Evolutionary conservation across 1,140 invertebrate genomes (phyloP).

Genomic region (Eumeta japonica): DNA sequence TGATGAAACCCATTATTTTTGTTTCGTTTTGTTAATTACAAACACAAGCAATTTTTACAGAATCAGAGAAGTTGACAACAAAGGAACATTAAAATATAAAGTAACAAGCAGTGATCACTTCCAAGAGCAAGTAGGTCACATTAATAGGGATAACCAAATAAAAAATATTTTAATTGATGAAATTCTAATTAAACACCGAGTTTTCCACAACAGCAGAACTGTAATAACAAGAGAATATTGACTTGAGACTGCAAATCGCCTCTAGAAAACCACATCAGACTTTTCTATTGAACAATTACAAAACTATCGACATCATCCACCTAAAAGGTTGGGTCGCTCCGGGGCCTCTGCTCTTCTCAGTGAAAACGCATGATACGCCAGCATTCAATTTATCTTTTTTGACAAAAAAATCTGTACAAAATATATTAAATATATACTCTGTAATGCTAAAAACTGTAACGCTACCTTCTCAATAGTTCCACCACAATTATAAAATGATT

Average conservation of each 20-base stretch:
- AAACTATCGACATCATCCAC: too few relatives aligned
- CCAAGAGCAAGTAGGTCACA: slow-evolving; percentile 43
- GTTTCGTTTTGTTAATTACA: too few relatives aligned
- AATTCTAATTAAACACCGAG: slow-evolving; percentile 55
- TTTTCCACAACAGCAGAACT: slow-evolving; percentile 51
- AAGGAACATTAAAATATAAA: too few relatives aligned
- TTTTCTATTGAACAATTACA: too few relatives aligned
- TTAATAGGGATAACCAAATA: slow-evolving; percentile 53
- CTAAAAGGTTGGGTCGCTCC: too few relatives aligned
- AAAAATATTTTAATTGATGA: slow-evolving; percentile 53
- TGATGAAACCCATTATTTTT: too few relatives aligned
- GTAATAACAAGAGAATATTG: slow-evolving; percentile 55
- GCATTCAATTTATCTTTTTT: slow-evolving; percentile 58
- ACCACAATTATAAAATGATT: slow-evolving; percentile 56
- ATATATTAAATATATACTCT: slow-evolving; percentile 60
- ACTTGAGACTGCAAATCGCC: too few relatives aligned
- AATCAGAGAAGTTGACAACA: too few relatives aligned
- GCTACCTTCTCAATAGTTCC: slow-evolving; percentile 54
- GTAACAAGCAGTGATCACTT: too few relatives aligned
- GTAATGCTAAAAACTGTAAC: slow-evolving; percentile 58
- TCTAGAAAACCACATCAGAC: too few relatives aligned
- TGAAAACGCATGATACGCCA: slow-evolving; percentile 54
- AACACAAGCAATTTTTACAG: too few relatives aligned
- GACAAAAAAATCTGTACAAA: slow-evolving; percentile 60
- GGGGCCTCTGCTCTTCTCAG: too few relatives aligned